Base-by-base conservation (phyloP, 2,113 vertebrate genomes). In the Conger conger region DNA sequence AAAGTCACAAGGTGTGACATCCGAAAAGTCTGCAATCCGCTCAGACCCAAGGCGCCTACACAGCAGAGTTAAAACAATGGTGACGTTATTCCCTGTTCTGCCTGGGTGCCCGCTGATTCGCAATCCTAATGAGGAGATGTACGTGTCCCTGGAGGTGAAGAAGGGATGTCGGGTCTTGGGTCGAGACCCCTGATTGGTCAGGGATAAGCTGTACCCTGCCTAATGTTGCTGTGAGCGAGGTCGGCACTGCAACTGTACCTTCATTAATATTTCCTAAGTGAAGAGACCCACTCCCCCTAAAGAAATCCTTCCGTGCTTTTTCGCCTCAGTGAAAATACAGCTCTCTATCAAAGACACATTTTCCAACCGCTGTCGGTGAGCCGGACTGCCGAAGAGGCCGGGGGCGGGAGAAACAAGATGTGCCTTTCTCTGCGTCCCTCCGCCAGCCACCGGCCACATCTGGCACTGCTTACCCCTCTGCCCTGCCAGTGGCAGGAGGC, bases 401-500 rank as follows among this genome's bases (percentile, higher is more conserved):
- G 30, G 80, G 73, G 57, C n/a, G 68, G 17, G 57, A 38, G 78
- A 36, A 83, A 81, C 63, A 57, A 79, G 68, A 38, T 23, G 35
- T 53, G 50, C 57, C 37, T 82, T 80, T 87, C 81, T 85, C 76
- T 54, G 63, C 23, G 35, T 84, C 76, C 80, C 82, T 84, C 87
- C 88, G 87, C 84, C 68, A 42, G 9, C 30, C 76, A 80, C 87
- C 83, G 83, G 83, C 82, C 89, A 92, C 93, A 93, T 94, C 94
- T 95, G 93, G 91, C 92, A 89, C 90, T 89, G 90, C 91, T 94
- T 94, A 94, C 90, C 91, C 90, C 91, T 91, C 90, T 90, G 91
- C 85, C 92, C 80, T 86, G 87, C 80, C 87, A 87, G 88, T 88
- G 85, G 68, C 79, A 80, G 79, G 84, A 83, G 90, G 86, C 83